These are phyloP conservation scores for Lepidochitona cinerea DNA, from an alignment of 2,888 invertebrate species.

Conservation along the genomic window DNA sequence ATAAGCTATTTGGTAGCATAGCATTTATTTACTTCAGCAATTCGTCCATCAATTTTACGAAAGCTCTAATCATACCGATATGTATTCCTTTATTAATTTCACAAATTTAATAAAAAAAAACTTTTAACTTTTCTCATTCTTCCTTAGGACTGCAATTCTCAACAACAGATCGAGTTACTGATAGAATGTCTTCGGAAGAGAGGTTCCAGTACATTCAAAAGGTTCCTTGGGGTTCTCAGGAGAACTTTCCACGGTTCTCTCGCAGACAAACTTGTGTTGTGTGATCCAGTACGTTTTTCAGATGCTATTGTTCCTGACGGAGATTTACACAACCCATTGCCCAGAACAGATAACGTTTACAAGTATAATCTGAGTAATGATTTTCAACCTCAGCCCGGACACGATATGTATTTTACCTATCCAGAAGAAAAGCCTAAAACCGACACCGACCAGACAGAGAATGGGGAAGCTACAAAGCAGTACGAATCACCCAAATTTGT, in stretches of 20 bases:
- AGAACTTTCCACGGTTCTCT: not conserved
- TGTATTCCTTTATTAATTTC: not conserved
- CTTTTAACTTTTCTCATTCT: not conserved
- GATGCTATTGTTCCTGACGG: not conserved
- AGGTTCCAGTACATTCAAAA: not conserved
- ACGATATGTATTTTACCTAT: not conserved
- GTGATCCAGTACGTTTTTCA: not conserved
- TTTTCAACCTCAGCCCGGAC: not conserved
- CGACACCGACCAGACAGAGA: not conserved
- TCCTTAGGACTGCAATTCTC: no score
- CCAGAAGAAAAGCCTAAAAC: not conserved
- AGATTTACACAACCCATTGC: not conserved
- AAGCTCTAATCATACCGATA: no score
- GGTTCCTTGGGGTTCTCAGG: not conserved
- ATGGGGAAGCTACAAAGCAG: no score
- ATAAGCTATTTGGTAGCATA: no score
- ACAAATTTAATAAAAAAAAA: not conserved
- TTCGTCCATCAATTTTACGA: no score
- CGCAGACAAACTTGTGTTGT: not conserved
- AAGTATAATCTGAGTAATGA: not conserved
- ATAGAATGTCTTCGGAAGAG: not conserved
- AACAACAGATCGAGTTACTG: no score
- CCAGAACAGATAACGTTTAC: not conserved
- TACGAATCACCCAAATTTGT: no score
- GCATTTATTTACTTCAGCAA: no score